Evolutionary conservation across 1,140 invertebrate genomes (phyloP).

Genomic region (Panagrolaimus sp.): DNA sequence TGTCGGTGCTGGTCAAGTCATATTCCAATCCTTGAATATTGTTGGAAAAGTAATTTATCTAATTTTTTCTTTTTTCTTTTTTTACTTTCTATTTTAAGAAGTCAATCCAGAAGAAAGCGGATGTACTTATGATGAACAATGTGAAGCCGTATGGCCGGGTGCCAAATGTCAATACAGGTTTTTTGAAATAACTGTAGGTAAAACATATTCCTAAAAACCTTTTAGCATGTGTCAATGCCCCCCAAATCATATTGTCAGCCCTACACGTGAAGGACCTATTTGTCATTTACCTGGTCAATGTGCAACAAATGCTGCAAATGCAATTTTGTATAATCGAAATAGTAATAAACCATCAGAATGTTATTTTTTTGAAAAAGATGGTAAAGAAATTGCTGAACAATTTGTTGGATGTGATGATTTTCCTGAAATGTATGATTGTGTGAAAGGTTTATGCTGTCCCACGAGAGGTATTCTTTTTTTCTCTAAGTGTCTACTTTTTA

Average conservation of each 20-base stretch:
- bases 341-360: slow-evolving; percentile 37
- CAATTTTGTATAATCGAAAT: slow-evolving; percentile 36
- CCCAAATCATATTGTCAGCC: slow-evolving; percentile 16
- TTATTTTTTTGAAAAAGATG: slow-evolving; percentile 38
- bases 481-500: background rate
- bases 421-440: slow-evolving; percentile 45
- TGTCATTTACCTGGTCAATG: slow-evolving; percentile 31
- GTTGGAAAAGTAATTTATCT: slow-evolving; percentile 23
- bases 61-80: background rate
- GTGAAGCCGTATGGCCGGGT: slow-evolving; percentile 27
- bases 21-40: slow-evolving; percentile 15
- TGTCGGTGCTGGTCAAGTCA: slow-evolving; percentile 12
- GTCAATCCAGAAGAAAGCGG: slow-evolving; percentile 30
- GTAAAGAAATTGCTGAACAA: slow-evolving; percentile 29
- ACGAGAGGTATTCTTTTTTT: slow-evolving; percentile 27
- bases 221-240: slow-evolving; percentile 22
- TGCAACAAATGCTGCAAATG: slow-evolving; percentile 37
- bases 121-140: slow-evolving; percentile 28
- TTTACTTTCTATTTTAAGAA: slow-evolving; percentile 19
- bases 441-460: slow-evolving; percentile 43
- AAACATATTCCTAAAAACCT: no score
- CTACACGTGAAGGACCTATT: slow-evolving; percentile 22
- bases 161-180: slow-evolving; percentile 13
- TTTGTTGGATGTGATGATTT: slow-evolving; percentile 47
- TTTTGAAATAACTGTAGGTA: background rate